These are phyloP conservation scores for Rhyzopertha dominica DNA, from an alignment of 1,140 invertebrate species.

Conservation along the genomic window DNA sequence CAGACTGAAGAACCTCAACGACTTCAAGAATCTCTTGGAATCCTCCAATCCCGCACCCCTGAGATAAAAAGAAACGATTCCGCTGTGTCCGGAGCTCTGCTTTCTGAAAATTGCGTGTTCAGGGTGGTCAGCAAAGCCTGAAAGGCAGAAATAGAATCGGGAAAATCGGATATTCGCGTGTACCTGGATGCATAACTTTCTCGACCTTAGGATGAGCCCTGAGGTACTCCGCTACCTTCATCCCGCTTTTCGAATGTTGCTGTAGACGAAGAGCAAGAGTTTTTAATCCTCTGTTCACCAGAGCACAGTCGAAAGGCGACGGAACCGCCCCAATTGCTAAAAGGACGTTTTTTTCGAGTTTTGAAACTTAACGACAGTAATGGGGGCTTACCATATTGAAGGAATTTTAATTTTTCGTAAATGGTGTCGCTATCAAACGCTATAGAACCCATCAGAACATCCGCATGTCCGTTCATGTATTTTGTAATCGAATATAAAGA, in stretches of 20 bases:
- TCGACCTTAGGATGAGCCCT: conserved; percentile 62
- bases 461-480: conserved; percentile 84
- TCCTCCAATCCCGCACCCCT: conserved; percentile 70
- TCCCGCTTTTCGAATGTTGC: conserved; percentile 70
- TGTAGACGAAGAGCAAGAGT: conserved; percentile 72
- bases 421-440: conserved; percentile 59
- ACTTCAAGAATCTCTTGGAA: conserved; percentile 63
- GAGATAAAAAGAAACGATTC: conserved; percentile 84
- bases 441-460: conserved; percentile 76
- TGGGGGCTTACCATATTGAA: conserved; percentile 8
- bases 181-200: too few relatives aligned
- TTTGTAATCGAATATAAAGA: conserved; percentile 77
- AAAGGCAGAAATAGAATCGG: too few relatives aligned
- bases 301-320: conserved; percentile 75
- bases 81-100: conserved; percentile 82
- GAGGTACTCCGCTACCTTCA: conserved; percentile 71
- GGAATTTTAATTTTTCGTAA: conserved; percentile 49
- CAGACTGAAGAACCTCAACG: conserved; percentile 61
- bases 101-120: conserved; percentile 74
- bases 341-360: conserved; percentile 50
- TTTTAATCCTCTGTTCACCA: conserved; percentile 74
- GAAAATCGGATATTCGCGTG: too few relatives aligned
- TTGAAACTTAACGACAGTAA: conserved; percentile 1
- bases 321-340: conserved; percentile 67
- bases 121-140: conserved; percentile 83